Percentiles rank a stretch among this genome's conserved stretches.
Evolutionary conservation across 2,113 vertebrate genomes (phyloP).

Genomic region (Triplophysa rosa): DNA sequence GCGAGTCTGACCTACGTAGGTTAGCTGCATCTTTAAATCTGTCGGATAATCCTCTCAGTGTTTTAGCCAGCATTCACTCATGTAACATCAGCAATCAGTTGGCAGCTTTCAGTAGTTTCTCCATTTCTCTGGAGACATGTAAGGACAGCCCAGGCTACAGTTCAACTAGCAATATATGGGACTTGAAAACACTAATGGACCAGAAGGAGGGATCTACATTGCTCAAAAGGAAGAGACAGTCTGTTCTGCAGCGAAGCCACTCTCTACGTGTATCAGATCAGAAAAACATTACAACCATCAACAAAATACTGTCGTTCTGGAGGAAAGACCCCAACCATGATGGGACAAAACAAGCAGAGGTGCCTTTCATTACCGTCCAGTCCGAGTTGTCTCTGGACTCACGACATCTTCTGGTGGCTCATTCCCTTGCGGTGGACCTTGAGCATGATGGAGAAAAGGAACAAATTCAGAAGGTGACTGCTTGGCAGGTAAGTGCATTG

Average conservation of each 20-base stretch:
- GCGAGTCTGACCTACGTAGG: conserved; percentile 87
- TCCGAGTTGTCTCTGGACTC: conserved; percentile 81
- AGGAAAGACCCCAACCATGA: conserved; percentile 48
- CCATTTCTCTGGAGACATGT: conserved; percentile 48
- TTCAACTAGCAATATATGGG: conserved; percentile 77
- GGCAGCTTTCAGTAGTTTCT: conserved; percentile 1
- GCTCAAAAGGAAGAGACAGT: conserved; percentile 63
- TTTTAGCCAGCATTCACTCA: conserved; percentile 64
- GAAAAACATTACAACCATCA: conserved; percentile 47
- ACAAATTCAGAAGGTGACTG: conserved; percentile 77
- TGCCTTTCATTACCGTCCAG: conserved; percentile 80
- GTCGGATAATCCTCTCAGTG: conserved; percentile 70
- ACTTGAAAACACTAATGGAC: conserved; percentile 68
- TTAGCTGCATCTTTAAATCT: conserved; percentile 77
- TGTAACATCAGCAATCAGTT: not conserved
- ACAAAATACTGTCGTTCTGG: conserved; percentile 55
- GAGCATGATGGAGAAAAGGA: conserved; percentile 78
- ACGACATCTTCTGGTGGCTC: conserved; percentile 83
- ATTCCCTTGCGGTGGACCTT: conserved; percentile 85
- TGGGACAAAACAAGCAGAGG: conserved; percentile 56
- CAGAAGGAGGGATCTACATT: conserved; percentile 61
- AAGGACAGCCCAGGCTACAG: conserved; percentile 59
- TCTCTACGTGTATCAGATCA: conserved; percentile 64
- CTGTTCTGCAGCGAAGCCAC: conserved; percentile 75
- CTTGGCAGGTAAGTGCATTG: conserved; percentile 84